Conservation (phyloP, 2,113 vertebrate genomes). For the Mystacornis crossleyi region DNA sequence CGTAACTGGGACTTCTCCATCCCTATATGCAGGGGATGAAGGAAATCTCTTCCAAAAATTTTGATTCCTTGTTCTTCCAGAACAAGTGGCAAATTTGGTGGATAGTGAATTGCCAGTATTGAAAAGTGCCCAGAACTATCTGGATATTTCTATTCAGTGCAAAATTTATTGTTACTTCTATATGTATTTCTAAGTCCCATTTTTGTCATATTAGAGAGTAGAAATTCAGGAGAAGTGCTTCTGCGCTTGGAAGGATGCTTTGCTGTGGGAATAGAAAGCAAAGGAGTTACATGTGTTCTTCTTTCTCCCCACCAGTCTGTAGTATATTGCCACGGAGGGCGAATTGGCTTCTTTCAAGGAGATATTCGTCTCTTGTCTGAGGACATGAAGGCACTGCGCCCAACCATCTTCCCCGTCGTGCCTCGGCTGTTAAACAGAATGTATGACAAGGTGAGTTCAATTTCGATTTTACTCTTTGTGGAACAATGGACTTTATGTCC, state of each 20-base stretch:
- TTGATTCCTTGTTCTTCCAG: neutral
- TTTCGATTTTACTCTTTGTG: neutral
- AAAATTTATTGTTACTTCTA: neutral
- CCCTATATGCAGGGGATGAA: neutral
- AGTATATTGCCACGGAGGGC: conserved; percentile 94
- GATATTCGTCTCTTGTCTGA: conserved; percentile 94
- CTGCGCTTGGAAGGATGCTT: neutral
- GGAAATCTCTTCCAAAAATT: neutral
- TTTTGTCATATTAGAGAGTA: neutral
- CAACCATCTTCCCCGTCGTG: conserved; percentile 96
- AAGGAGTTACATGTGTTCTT: neutral
- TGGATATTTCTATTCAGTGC: neutral
- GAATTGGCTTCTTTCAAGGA: conserved; percentile 96
- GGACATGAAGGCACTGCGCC: conserved; percentile 92
- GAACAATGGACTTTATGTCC: neutral
- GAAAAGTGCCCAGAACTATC: neutral
- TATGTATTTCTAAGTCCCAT: neutral
- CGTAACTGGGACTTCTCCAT: neutral
- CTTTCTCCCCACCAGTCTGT: conserved; percentile 80
- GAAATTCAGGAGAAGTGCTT: neutral
- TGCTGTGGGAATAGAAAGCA: neutral
- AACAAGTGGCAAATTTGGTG: neutral
- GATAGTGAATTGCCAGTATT: neutral
- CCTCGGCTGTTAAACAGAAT: conserved; percentile 96
- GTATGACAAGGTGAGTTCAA: conserved; percentile 89